Evolutionary conservation across 2,888 invertebrate species (phyloP).

Genomic region (Andrena flavipes): DNA sequence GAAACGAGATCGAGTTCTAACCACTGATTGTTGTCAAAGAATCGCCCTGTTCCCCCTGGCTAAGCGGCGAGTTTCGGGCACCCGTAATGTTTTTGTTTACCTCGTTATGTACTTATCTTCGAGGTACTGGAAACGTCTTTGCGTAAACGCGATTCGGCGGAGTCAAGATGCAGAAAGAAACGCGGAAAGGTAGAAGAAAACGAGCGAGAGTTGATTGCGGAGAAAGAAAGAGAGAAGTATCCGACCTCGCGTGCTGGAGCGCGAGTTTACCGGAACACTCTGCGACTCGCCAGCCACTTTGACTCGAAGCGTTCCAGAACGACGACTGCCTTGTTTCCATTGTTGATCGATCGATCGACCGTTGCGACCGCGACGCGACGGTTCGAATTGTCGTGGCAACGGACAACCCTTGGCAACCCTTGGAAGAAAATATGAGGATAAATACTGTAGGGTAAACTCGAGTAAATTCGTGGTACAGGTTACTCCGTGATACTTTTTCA

Average conservation of each 20-base stretch:
- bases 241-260: constrained; percentile 64
- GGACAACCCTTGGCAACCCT: neutral
- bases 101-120: neutral
- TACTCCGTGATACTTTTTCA: no score
- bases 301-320: constrained; percentile 26
- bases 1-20: neutral
- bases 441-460: no score
- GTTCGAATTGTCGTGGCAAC: neutral
- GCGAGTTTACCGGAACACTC: constrained; percentile 53
- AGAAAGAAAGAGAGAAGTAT: constrained; percentile 30
- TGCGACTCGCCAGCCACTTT: constrained; percentile 40
- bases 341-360: neutral
- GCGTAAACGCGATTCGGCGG: neutral
- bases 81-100: constrained; percentile 5
- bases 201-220: neutral
- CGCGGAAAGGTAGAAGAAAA: constrained; percentile 5
- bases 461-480: no score
- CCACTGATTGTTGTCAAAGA: neutral
- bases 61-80: neutral
- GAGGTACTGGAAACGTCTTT: neutral
- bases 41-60: neutral
- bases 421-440: neutral
- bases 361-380: neutral
- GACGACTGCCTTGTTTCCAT: no score
- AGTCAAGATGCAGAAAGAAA: constrained; percentile 14